phyloP scores from a whole-genome alignment of 2,113 vertebrate species.

The Antigone vipio region DNA sequence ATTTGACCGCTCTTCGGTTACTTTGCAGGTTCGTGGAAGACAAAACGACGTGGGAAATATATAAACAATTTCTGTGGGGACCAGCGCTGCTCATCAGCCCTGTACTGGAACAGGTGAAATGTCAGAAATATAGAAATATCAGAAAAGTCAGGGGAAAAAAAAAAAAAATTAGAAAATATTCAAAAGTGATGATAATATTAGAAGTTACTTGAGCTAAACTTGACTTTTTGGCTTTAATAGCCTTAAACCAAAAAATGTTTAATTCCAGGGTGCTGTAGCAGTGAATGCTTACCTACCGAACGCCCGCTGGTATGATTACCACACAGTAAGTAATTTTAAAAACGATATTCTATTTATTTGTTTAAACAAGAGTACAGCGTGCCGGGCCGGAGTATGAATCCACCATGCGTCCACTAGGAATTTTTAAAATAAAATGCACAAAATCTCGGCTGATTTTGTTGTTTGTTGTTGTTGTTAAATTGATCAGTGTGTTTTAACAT shows the following conservation, averaged over 20 bases:
- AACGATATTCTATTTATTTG: accelerated
- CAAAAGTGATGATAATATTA: background rate
- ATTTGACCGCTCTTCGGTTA: background rate
- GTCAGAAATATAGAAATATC: too few relatives aligned
- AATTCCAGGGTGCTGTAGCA: slow-evolving; percentile 36
- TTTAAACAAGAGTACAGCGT: too few relatives aligned
- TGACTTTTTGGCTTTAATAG: background rate
- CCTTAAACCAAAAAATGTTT: background rate
- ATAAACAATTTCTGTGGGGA: slow-evolving; percentile 89
- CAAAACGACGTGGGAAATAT: slow-evolving; percentile 79
- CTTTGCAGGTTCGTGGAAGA: slow-evolving; percentile 82
- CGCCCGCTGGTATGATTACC: slow-evolving; percentile 76
- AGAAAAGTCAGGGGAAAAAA: background rate
- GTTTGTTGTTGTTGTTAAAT: background rate
- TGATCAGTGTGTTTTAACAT: background rate
- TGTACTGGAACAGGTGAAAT: slow-evolving; percentile 73
- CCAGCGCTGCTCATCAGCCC: slow-evolving; percentile 88
- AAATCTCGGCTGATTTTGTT: background rate
- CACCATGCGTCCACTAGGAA: background rate
- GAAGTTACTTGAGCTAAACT: too few relatives aligned
- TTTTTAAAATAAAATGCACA: background rate
- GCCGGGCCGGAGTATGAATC: background rate
- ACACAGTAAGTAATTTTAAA: slow-evolving; percentile 67
- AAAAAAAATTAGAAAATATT: background rate
- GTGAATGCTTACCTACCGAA: slow-evolving; percentile 72